Conservation (phyloP, 1,140 invertebrate species). For the Drosophila nasuta region DNA sequence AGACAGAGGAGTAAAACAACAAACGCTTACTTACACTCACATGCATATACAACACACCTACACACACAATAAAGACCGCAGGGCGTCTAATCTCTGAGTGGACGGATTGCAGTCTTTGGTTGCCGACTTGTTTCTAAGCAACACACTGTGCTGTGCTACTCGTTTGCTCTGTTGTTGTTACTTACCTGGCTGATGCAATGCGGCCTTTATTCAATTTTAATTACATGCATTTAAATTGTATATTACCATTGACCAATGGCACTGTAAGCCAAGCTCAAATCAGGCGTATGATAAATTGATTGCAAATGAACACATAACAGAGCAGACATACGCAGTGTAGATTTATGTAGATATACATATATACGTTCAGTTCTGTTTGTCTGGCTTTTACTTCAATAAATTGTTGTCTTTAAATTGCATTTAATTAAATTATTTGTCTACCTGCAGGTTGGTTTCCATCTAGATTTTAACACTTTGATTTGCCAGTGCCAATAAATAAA, state of each 20-base stretch:
- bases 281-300: conserved; percentile 77
- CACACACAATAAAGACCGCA: background rate
- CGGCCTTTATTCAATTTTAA: conserved; percentile 71
- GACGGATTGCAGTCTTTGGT: conserved; percentile 10
- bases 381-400: conserved; percentile 49
- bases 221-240: conserved; percentile 66
- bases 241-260: conserved; percentile 35
- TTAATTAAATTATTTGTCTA: conserved; percentile 58
- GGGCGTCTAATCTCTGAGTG: conserved; percentile 14
- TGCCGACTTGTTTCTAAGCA: background rate
- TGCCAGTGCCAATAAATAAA: conserved; percentile 44
- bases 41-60: background rate
- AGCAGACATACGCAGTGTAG: conserved; percentile 6
- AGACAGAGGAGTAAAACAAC: conserved; percentile 6
- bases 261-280: conserved; percentile 53
- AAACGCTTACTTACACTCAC: background rate
- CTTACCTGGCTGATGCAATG: conserved; percentile 17
- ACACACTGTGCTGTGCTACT: background rate
- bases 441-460: conserved; percentile 34
- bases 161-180: conserved; percentile 3
- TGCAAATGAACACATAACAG: conserved; percentile 47
- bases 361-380: background rate
- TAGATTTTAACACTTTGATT: conserved; percentile 40
- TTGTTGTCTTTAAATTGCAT: conserved; percentile 58
- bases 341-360: too few species aligned